phyloP scores from a whole-genome alignment of 2,888 invertebrate genomes.

The Panzeria rudis region DNA sequence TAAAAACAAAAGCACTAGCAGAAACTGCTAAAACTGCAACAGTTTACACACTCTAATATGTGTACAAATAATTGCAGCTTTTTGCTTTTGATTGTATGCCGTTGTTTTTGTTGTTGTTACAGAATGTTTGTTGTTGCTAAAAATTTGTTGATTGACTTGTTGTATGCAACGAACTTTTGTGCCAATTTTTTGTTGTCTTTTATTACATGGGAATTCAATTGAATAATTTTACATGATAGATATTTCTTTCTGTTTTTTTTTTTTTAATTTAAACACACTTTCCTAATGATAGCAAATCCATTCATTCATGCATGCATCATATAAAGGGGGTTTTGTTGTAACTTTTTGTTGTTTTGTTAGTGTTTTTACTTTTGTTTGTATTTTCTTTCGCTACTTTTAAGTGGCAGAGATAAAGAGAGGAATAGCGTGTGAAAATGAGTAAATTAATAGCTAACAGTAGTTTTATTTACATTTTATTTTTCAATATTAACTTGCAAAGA shows the following conservation, averaged over 20 bases:
- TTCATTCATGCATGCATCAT: constrained; percentile 1
- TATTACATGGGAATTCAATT: constrained; percentile 53
- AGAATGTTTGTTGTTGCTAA: too few species aligned
- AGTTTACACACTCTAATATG: constrained; percentile 69
- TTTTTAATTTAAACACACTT: constrained; percentile 3
- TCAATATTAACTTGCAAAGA: constrained; percentile 14
- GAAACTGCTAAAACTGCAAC: constrained; percentile 27
- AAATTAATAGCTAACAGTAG: constrained; percentile 1
- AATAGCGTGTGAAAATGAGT: background rate
- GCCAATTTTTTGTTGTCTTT: constrained; percentile 57
- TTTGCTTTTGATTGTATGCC: constrained; percentile 22
- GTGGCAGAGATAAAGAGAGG: background rate
- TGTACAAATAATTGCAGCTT: constrained; percentile 36
- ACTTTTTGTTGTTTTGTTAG: background rate
- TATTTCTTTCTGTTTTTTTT: background rate
- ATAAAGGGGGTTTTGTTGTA: background rate
- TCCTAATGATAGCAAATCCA: background rate
- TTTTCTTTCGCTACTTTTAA: background rate
- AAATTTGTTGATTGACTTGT: constrained; percentile 67
- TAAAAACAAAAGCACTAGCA: constrained; percentile 12
- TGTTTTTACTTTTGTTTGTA: background rate
- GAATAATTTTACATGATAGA: constrained; percentile 47
- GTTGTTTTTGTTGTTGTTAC: constrained; percentile 13
- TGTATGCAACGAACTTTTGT: constrained; percentile 69
- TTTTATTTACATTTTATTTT: constrained; percentile 26